phyloP scores from a whole-genome alignment of 2,113 vertebrate species.

The Hydrolagus affinis region DNA sequence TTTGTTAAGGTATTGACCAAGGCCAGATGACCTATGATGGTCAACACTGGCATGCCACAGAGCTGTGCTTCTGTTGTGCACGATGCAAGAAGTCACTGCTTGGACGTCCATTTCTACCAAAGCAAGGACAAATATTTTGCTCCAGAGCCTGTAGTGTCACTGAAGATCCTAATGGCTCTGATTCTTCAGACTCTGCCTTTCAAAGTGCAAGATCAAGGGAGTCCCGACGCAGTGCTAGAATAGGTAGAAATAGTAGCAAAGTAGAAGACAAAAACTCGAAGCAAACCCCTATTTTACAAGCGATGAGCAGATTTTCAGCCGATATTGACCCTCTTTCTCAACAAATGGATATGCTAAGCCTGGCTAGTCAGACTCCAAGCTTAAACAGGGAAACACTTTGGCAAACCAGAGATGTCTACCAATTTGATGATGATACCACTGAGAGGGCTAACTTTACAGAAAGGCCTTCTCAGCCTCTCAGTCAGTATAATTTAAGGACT shows the following conservation, averaged over 20 bases:
- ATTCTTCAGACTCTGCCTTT: constrained; percentile 91
- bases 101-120: constrained; percentile 89
- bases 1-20: constrained; percentile 81
- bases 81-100: constrained; percentile 92
- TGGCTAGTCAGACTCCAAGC: constrained; percentile 87
- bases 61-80: constrained; percentile 90
- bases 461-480: constrained; percentile 81
- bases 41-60: constrained; percentile 95
- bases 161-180: constrained; percentile 82
- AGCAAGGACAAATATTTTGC: constrained; percentile 97
- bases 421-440: constrained; percentile 60
- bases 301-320: constrained; percentile 66
- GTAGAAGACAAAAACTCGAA: constrained; percentile 54
- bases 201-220: constrained; percentile 87
- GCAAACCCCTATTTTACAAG: constrained; percentile 57
- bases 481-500: constrained; percentile 86
- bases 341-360: constrained; percentile 95
- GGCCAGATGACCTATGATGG: constrained; percentile 97
- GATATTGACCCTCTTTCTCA: constrained; percentile 90
- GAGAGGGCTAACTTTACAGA: constrained; percentile 50
- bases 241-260: constrained; percentile 68
- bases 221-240: constrained; percentile 82
- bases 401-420: constrained; percentile 71
- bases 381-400: constrained; percentile 83
- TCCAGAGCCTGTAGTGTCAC: constrained; percentile 85